phyloP scores from a whole-genome alignment of 2,888 invertebrate genomes.

The Diarsia brunnea region DNA sequence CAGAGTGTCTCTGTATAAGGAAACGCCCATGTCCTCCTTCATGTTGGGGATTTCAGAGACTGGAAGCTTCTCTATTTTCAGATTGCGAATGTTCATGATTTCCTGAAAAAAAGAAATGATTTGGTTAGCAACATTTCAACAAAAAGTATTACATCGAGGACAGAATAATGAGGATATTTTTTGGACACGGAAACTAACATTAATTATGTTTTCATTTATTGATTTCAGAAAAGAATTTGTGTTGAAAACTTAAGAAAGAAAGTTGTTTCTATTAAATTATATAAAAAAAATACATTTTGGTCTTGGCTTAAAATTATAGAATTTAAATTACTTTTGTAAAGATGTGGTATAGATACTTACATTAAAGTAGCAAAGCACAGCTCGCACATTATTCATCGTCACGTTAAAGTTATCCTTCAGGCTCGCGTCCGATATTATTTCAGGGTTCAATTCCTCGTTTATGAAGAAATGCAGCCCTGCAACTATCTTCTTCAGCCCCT shows the following conservation, averaged over 20 bases:
- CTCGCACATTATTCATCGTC: conserved; percentile 91
- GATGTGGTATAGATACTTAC: conserved; percentile 79
- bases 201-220: background rate
- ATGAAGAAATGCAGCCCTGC: conserved; percentile 93
- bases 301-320: background rate
- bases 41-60: conserved; percentile 80
- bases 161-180: background rate
- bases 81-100: conserved; percentile 80
- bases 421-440: conserved; percentile 74
- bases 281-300: background rate
- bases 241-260: too few relatives aligned
- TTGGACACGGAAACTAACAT: background rate
- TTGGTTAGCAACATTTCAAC: conserved; percentile 14
- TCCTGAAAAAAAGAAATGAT: conserved; percentile 77
- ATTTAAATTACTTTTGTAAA: background rate
- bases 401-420: conserved; percentile 89
- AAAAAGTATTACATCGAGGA: too few relatives aligned
- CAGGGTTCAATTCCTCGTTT: conserved; percentile 87
- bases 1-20: conserved; percentile 84
- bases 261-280: too few relatives aligned
- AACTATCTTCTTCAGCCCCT: conserved; percentile 93
- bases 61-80: conserved; percentile 76
- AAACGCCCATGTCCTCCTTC: conserved; percentile 74
- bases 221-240: background rate
- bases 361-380: conserved; percentile 93